Evolutionary conservation across 1,140 invertebrate genomes (phyloP).

Genomic region (Diploscapter pachys): DNA sequence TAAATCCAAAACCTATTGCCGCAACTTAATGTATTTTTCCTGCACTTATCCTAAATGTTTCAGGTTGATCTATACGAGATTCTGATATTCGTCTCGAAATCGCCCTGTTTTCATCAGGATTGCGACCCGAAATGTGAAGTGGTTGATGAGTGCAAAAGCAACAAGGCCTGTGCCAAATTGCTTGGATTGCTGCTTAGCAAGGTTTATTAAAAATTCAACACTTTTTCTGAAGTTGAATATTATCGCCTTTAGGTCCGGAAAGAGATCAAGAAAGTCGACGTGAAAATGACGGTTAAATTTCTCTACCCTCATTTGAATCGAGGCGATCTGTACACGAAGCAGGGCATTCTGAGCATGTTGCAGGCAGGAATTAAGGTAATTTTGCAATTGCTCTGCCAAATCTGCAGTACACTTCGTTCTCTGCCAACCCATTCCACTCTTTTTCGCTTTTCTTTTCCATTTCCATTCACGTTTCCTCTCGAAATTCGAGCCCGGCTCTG

Average conservation of each 20-base stretch:
- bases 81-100: slow-evolving; percentile 57
- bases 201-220: slow-evolving; percentile 17
- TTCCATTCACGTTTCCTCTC: too few relatives aligned
- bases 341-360: slow-evolving; percentile 58
- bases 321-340: slow-evolving; percentile 58
- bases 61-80: slow-evolving; percentile 59
- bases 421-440: slow-evolving; percentile 2
- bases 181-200: slow-evolving; percentile 55
- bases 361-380: slow-evolving; percentile 58
- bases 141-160: slow-evolving; percentile 57
- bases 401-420: slow-evolving; percentile 11
- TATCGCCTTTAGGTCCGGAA: slow-evolving; percentile 42
- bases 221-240: slow-evolving; percentile 2
- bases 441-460: too few relatives aligned
- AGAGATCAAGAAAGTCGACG: slow-evolving; percentile 58
- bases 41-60: slow-evolving; percentile 10
- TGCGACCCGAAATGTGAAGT: slow-evolving; percentile 59
- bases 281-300: slow-evolving; percentile 55
- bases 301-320: slow-evolving; percentile 57
- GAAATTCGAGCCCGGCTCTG: too few relatives aligned
- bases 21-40: slow-evolving; percentile 1
- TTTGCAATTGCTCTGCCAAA: slow-evolving; percentile 10
- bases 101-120: slow-evolving; percentile 58
- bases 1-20: too few relatives aligned
- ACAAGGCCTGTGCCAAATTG: slow-evolving; percentile 58